These are phyloP conservation scores for Cossypha heuglini DNA, from an alignment of 2,797 vertebrate species.

Conservation along the genomic window DNA sequence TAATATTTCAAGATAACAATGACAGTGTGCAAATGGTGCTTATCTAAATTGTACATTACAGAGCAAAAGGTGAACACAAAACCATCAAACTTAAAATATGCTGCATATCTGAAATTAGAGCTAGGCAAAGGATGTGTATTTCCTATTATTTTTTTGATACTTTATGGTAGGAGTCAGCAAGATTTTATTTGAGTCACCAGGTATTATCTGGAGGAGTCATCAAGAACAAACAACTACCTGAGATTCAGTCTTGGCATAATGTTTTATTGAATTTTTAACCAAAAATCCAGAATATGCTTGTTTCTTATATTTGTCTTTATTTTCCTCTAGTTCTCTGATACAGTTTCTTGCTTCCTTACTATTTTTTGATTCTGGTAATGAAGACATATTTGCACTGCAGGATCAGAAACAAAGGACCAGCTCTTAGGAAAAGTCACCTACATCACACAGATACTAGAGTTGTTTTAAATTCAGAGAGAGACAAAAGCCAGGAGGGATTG, in stretches of 20 bases:
- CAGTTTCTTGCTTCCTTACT: neutral
- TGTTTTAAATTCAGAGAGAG: neutral
- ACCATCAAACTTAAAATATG: neutral
- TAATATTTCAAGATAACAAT: neutral
- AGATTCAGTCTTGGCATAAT: neutral
- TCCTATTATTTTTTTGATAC: neutral
- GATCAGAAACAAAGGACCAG: neutral
- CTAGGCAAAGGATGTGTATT: neutral
- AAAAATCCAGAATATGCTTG: neutral
- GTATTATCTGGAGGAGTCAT: neutral
- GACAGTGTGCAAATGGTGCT: neutral
- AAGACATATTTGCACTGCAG: neutral
- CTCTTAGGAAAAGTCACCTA: neutral
- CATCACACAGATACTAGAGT: neutral
- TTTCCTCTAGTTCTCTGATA: neutral
- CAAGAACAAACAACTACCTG: neutral
- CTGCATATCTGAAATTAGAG: neutral
- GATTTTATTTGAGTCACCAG: neutral
- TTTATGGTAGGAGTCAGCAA: neutral
- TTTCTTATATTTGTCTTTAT: neutral
- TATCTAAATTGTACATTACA: neutral
- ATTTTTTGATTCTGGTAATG: neutral
- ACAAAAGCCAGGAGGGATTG: neutral
- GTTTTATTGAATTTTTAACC: neutral
- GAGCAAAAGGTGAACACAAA: neutral